Base-by-base conservation (phyloP, 53 echinoderm and acorn worm genomes). In the Antedon mediterranea region DNA sequence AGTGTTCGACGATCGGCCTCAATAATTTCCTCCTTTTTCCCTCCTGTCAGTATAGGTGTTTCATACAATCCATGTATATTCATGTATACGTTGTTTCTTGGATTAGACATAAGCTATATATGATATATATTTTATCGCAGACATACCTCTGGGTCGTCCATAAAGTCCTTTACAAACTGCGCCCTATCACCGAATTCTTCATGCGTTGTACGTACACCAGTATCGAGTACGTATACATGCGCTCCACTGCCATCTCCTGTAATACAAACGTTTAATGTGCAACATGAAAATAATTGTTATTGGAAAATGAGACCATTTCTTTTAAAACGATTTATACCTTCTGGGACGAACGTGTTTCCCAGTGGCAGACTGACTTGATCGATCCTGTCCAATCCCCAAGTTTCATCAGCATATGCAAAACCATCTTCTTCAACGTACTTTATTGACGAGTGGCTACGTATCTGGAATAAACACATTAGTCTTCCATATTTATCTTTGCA, bases 121-220 rank as follows among this genome's bases (percentile, higher is more conserved):
- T n/a, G 78, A 27, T 5, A 0, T 43, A 18, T 31, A n/a, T 31
- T 76, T 30, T 4, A 33, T 30, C 37, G 30, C n/a, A 37, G 30
- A 28, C 31, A 29, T 73, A 73, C 74, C 29, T 73, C 80, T 4
- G 34, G 73, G 26, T 34, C 37, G 28, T 73, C 73, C 89, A 93
- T 85, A 43, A 89, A 89, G 73, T 93, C 93, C 71, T 84, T 89
- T 43, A 77, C 87, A 73, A 93, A 93, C 30, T 77, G 74, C 5
- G 89, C 93, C 5, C 93, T 78, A 37, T 79, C 88, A 70, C 86
- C 89, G 34, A 93, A 93, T 43, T 93, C 93, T 73, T 93, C 93
- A 79, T 93, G 93, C 13, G 93, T 93, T 0, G 85, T 83, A n/a
- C 93, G 73, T 37, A 93, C 87, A 0, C 93, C 93, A 15, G 93